phyloP scores from a whole-genome alignment of 92 coral and sea anemone genomes.

The Micromussa lordhowensis region DNA sequence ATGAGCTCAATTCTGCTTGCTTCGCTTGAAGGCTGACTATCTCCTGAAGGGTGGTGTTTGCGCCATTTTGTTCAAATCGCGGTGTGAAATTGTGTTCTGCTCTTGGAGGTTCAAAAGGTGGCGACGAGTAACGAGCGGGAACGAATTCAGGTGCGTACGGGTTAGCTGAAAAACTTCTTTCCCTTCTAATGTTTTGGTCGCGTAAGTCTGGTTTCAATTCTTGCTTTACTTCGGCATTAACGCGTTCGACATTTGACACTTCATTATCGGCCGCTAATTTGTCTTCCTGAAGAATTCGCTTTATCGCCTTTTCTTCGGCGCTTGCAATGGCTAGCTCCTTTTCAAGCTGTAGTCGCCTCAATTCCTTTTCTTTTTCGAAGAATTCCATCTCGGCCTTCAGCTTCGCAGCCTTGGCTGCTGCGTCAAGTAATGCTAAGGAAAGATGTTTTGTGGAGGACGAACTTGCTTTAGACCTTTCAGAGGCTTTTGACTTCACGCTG shows the following conservation, averaged over 20 bases:
- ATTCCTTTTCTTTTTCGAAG: constrained; percentile 56
- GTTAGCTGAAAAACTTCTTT: neutral
- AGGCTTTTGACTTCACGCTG: constrained; percentile 23
- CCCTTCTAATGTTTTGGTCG: constrained; percentile 15
- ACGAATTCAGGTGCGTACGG: constrained; percentile 10
- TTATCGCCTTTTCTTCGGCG: constrained; percentile 49
- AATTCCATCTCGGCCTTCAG: constrained; percentile 35
- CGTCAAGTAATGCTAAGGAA: constrained; percentile 22
- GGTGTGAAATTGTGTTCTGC: neutral
- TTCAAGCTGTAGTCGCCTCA: no score
- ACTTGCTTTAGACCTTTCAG: constrained; percentile 27
- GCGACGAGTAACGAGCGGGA: no score
- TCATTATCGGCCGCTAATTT: neutral
- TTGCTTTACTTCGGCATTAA: no score
- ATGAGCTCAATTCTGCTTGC: constrained; percentile 51
- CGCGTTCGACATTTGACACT: no score
- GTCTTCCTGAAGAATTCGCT: constrained; percentile 33
- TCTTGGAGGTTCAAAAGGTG: neutral
- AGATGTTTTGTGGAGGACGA: constrained; percentile 33
- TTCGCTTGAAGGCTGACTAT: constrained; percentile 27
- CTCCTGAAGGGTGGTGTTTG: constrained; percentile 18
- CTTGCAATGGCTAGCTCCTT: no score
- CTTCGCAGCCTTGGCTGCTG: constrained; percentile 54
- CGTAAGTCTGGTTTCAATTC: no score
- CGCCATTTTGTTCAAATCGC: neutral